Conservation (phyloP, 2,888 invertebrate species). For the Nomada fabriciana region DNA sequence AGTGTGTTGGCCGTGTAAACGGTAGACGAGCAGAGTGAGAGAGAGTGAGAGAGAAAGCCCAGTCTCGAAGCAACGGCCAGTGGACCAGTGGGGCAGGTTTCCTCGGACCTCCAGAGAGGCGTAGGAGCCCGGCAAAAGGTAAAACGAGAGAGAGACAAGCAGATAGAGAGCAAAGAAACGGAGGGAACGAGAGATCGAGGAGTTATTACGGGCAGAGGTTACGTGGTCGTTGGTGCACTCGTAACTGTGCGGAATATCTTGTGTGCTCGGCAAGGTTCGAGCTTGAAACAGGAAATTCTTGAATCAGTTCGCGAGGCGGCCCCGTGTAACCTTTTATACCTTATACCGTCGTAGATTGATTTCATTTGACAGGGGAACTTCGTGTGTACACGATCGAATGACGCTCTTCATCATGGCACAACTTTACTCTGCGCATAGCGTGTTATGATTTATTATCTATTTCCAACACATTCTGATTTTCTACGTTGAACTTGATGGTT, state of each 20-base stretch:
- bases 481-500: too few species aligned
- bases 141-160: constrained; percentile 9
- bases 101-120: constrained; percentile 60
- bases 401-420: neutral
- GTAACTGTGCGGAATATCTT: constrained; percentile 60
- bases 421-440: neutral
- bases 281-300: constrained; percentile 43
- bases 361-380: neutral
- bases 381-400: neutral
- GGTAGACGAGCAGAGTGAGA: constrained; percentile 64
- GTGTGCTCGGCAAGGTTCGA: constrained; percentile 34
- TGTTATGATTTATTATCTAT: too few species aligned
- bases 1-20: constrained; percentile 72
- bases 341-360: neutral
- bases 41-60: constrained; percentile 2
- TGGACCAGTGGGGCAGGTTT: constrained; percentile 70
- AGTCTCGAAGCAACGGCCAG: constrained; percentile 53
- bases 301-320: constrained; percentile 13
- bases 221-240: constrained; percentile 57
- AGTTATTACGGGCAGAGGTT: constrained; percentile 63
- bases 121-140: constrained; percentile 26
- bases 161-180: constrained; percentile 13
- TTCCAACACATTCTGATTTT: neutral
- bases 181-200: constrained; percentile 41
- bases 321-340: neutral